Evolutionary conservation across 2,888 invertebrate species (phyloP).

Genomic region (Apoda limacodes): DNA sequence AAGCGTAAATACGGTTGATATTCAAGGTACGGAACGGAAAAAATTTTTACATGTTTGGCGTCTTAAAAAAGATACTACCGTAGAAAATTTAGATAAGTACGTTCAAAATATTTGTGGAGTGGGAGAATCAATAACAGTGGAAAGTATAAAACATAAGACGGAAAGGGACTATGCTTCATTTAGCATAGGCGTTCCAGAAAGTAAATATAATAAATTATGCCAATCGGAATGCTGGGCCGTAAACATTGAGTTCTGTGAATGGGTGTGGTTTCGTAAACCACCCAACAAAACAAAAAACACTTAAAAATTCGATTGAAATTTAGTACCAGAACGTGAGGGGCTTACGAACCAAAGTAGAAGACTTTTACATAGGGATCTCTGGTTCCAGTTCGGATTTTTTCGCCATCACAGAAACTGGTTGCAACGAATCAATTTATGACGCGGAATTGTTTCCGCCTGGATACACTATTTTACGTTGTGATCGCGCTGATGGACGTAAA

Average conservation of each 20-base stretch:
- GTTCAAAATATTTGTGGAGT: slow-evolving; percentile 2
- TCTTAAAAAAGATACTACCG: slow-evolving; percentile 8
- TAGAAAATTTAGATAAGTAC: slow-evolving; percentile 4
- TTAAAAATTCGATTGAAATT: slow-evolving; percentile 3
- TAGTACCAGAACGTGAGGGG: too few relatives aligned
- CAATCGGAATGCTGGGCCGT: slow-evolving; percentile 17
- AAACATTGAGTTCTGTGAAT: too few relatives aligned
- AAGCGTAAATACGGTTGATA: neutral
- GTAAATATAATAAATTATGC: slow-evolving; percentile 15
- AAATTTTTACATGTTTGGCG: slow-evolving; percentile 13
- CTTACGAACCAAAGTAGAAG: neutral
- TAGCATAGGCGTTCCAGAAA: slow-evolving; percentile 19
- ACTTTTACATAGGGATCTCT: neutral
- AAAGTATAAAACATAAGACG: slow-evolving; percentile 20
- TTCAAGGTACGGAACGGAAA: slow-evolving; percentile 8
- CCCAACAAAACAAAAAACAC: slow-evolving; percentile 3
- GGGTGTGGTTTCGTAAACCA: too few relatives aligned
- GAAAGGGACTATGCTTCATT: slow-evolving; percentile 23
- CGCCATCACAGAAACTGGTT: slow-evolving; percentile 19
- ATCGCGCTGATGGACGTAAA: slow-evolving; percentile 13
- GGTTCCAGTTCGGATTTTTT: slow-evolving; percentile 14
- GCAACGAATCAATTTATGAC: slow-evolving; percentile 15
- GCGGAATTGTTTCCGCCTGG: too few relatives aligned
- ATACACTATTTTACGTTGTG: slow-evolving; percentile 9
- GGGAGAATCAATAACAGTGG: slow-evolving; percentile 10